Percentiles rank a stretch among this genome's conserved stretches.
Evolutionary conservation across 2,113 vertebrate species (phyloP).

Genomic region (Glaucomys volans): DNA sequence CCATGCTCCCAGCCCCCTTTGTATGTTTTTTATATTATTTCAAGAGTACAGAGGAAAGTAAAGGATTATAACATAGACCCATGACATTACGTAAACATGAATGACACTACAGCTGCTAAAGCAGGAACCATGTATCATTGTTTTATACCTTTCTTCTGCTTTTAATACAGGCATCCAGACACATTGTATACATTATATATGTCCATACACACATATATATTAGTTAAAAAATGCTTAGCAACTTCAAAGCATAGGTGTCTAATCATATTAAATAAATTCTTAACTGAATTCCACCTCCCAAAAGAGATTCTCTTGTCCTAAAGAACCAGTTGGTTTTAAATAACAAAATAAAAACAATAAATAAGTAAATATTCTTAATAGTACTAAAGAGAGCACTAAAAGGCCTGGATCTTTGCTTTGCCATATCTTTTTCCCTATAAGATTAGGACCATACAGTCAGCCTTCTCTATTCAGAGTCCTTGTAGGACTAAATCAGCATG

Average conservation of each 20-base stretch:
- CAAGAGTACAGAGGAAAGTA: conserved; percentile 59
- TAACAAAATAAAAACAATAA: not conserved
- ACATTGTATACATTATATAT: no score
- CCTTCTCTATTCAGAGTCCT: conserved; percentile 9
- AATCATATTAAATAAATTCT: conserved; percentile 43
- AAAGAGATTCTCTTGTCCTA: not conserved
- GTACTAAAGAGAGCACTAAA: not conserved
- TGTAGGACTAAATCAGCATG: conserved; percentile 60
- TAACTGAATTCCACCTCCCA: not conserved
- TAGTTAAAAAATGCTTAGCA: conserved; percentile 52
- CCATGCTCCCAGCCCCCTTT: not conserved
- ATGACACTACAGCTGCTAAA: conserved; percentile 15
- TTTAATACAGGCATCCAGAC: conserved; percentile 48
- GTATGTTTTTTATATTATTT: conserved; percentile 38
- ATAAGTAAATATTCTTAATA: not conserved
- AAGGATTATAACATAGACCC: conserved; percentile 31
- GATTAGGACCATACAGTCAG: not conserved
- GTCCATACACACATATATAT: no score
- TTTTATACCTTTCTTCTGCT: conserved; percentile 43
- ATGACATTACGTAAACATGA: not conserved
- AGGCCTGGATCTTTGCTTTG: not conserved
- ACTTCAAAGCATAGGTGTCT: conserved; percentile 32
- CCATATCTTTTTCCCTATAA: conserved; percentile 53
- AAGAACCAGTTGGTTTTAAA: conserved; percentile 49
- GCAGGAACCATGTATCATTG: conserved; percentile 34